These are phyloP conservation scores for Drosophila melanosoma DNA, from an alignment of 2,888 invertebrate genomes.

Conservation along the genomic window DNA sequence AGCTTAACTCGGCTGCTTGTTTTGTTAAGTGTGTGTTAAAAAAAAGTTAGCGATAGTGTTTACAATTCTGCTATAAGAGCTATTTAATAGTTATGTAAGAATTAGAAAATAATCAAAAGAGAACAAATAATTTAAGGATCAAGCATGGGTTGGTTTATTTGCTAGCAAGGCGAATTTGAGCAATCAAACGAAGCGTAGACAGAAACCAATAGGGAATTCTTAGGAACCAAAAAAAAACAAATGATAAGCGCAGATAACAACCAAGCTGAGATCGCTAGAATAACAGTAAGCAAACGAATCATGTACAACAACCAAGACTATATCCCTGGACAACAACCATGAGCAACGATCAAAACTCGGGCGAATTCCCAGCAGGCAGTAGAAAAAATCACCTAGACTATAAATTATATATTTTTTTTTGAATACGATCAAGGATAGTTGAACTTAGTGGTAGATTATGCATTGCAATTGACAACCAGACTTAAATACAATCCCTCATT, in stretches of 20 bases:
- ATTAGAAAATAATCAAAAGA: too few species aligned
- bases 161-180: not conserved
- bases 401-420: too few species aligned
- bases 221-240: not conserved
- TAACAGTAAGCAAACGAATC: too few species aligned
- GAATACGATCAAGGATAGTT: not conserved
- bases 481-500: not conserved
- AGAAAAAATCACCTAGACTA: too few species aligned
- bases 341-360: not conserved
- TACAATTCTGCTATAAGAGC: not conserved
- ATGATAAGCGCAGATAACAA: not conserved
- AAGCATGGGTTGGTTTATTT: not conserved
- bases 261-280: not conserved
- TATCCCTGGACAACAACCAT: not conserved
- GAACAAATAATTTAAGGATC: not conserved
- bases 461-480: not conserved
- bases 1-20: constrained; percentile 7
- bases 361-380: not conserved
- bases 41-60: not conserved
- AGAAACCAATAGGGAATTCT: not conserved
- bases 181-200: not conserved
- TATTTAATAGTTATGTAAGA: not conserved
- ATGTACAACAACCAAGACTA: too few species aligned
- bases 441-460: not conserved
- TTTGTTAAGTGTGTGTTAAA: not conserved